Conservation (phyloP, 1,140 invertebrate genomes). For the Chymomyza costata region DNA sequence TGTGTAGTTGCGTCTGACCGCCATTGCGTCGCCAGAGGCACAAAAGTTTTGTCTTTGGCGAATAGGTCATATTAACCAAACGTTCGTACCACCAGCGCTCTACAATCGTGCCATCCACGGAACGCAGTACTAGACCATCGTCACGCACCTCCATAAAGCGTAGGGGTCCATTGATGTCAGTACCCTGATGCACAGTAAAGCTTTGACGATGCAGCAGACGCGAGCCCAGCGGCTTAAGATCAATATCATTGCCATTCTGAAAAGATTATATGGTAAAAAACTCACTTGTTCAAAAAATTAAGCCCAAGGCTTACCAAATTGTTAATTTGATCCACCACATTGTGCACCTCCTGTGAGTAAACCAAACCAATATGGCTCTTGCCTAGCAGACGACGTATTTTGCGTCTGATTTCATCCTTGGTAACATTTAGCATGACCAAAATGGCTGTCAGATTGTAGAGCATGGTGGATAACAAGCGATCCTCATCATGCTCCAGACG, state of each 20-base stretch:
- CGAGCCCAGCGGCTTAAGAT: slow-evolving; percentile 93
- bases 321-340: slow-evolving; percentile 95
- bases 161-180: slow-evolving; percentile 92
- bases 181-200: slow-evolving; percentile 97
- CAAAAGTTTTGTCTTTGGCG: slow-evolving; percentile 97
- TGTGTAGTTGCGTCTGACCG: slow-evolving; percentile 92
- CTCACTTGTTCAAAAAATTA: no score
- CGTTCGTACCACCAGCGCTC: slow-evolving; percentile 99
- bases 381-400: slow-evolving; percentile 94
- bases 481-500: slow-evolving; percentile 99
- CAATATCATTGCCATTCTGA: slow-evolving; percentile 97
- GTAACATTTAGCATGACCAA: slow-evolving; percentile 95
- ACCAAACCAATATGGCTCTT: slow-evolving; percentile 99
- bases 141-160: slow-evolving; percentile 99
- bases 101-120: slow-evolving; percentile 89
- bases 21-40: slow-evolving; percentile 96
- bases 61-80: slow-evolving; percentile 99
- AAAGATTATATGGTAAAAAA: neutral
- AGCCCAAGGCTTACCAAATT: slow-evolving; percentile 91
- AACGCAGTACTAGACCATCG: slow-evolving; percentile 95
- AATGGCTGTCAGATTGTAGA: slow-evolving; percentile 97
- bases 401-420: slow-evolving; percentile 90
- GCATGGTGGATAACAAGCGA: slow-evolving; percentile 92
- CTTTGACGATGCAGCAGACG: slow-evolving; percentile 96
- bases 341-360: slow-evolving; percentile 98